Evolutionary conservation across 2,113 vertebrate genomes (phyloP).

Genomic region (Danionella cerebrum): DNA sequence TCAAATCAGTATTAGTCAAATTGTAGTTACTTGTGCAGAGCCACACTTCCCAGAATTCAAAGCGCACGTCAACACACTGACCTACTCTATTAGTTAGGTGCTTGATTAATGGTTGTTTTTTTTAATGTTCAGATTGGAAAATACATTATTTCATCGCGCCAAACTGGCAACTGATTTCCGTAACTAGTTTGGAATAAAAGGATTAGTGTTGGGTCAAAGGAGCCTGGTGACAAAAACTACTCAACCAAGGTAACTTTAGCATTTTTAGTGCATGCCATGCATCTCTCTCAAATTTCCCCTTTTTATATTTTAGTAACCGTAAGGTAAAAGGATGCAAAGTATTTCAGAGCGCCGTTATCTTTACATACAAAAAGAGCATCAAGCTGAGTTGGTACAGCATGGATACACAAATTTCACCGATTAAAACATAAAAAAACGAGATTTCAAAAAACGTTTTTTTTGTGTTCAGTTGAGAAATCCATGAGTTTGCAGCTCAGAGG

Average conservation of each 20-base stretch:
- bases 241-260: background rate
- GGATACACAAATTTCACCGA: constrained; percentile 25
- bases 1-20: too few relatives aligned
- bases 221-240: background rate
- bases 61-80: too few relatives aligned
- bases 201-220: background rate
- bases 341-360: background rate
- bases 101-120: too few relatives aligned
- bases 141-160: too few relatives aligned
- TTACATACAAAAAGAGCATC: background rate
- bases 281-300: background rate
- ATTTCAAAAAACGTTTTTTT: background rate
- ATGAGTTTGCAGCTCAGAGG: constrained; percentile 3
- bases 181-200: too few relatives aligned
- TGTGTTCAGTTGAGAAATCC: constrained; percentile 17
- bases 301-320: background rate
- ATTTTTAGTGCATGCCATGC: background rate
- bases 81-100: too few relatives aligned
- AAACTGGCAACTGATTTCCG: too few relatives aligned
- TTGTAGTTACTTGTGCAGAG: too few relatives aligned
- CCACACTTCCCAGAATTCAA: too few relatives aligned
- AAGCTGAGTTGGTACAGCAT: constrained; percentile 6
- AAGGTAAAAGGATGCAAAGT: background rate
- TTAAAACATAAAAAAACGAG: background rate
- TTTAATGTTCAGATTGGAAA: too few relatives aligned